A percentile compares a stretch with the other conserved stretches of the same genome.
Conservation (phyloP, 2,888 invertebrate species). For the Coremacera marginata region DNA sequence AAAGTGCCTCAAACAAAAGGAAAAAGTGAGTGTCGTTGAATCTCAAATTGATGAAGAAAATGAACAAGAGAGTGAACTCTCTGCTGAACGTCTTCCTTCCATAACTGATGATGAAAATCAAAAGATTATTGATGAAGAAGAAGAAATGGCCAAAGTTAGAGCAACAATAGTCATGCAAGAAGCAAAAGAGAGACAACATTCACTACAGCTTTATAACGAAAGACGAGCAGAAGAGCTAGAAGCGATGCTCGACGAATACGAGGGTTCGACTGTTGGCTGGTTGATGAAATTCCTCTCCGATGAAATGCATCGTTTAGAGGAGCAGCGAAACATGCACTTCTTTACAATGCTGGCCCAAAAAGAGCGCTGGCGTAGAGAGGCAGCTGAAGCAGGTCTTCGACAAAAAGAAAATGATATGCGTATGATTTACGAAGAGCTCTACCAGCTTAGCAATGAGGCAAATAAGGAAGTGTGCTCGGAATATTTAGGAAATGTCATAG, state of each 20-base stretch:
- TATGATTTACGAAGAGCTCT: conserved; percentile 84
- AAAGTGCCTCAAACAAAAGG: conserved; percentile 53
- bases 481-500: conserved; percentile 76
- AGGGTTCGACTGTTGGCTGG: conserved; percentile 80
- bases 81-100: conserved; percentile 38
- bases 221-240: conserved; percentile 58
- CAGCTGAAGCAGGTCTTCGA: conserved; percentile 82
- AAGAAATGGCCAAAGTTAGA: background rate
- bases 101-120: conserved; percentile 52
- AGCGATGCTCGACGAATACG: conserved; percentile 75
- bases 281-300: conserved; percentile 82
- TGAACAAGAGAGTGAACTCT: too few species aligned
- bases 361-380: conserved; percentile 81
- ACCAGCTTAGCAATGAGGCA: conserved; percentile 73
- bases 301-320: conserved; percentile 80
- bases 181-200: background rate
- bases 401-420: conserved; percentile 82
- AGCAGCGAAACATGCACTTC: conserved; percentile 84
- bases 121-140: background rate
- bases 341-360: conserved; percentile 83
- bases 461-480: conserved; percentile 73
- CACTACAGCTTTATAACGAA: conserved; percentile 54
- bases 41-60: too few species aligned
- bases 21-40: too few species aligned
- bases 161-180: background rate